These are phyloP conservation scores for Paratrypauchen microcephalus DNA, from an alignment of 2,797 vertebrate species.

Conservation along the genomic window DNA sequence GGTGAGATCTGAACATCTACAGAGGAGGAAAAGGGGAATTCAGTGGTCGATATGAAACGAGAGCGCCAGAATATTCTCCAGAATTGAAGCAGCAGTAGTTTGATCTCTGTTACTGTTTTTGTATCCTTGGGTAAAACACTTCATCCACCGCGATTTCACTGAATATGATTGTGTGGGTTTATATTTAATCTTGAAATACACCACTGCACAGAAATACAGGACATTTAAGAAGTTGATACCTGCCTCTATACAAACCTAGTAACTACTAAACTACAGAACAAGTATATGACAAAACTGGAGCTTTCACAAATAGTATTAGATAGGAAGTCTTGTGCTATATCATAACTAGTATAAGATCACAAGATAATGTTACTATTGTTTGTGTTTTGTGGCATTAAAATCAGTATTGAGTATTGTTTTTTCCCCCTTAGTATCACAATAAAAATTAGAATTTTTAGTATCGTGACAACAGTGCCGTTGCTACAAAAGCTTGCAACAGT, in stretches of 20 bases:
- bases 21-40: conserved; percentile 14
- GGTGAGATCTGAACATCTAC: conserved; percentile 12
- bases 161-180: not conserved
- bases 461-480: no score
- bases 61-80: not conserved
- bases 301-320: no score
- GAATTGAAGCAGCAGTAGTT: not conserved
- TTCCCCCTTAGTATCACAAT: not conserved
- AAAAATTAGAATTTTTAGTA: no score
- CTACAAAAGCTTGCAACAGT: no score
- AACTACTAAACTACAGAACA: no score
- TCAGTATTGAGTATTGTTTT: not conserved
- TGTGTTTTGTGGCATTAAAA: not conserved
- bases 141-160: not conserved
- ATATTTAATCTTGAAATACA: not conserved
- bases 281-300: no score
- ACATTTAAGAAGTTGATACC: no score
- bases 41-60: not conserved
- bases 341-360: no score
- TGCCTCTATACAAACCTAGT: no score
- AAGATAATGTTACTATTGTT: no score
- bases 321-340: no score
- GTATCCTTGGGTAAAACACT: not conserved
- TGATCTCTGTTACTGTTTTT: not conserved
- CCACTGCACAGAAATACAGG: not conserved